These are phyloP conservation scores for Aporophyla nigra DNA, from an alignment of 2,888 invertebrate species.

Conservation along the genomic window DNA sequence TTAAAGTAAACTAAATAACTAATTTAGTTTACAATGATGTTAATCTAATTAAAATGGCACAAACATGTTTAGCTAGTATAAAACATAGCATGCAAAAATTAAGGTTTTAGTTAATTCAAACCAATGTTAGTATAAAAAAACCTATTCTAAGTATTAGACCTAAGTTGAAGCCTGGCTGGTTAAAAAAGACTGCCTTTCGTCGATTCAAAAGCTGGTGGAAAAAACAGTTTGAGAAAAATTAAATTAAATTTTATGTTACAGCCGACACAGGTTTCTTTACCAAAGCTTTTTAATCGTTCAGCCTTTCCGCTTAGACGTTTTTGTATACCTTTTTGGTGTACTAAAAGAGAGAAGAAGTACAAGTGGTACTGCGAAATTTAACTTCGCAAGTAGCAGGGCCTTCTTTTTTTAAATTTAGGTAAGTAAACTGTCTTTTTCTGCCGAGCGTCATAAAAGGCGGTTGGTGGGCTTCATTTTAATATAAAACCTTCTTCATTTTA, in stretches of 20 bases:
- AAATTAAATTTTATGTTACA: neutral
- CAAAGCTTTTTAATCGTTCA: constrained; percentile 1
- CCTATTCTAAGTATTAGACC: no score
- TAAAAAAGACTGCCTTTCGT: neutral
- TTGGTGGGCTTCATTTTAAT: constrained; percentile 48
- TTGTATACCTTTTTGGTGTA: constrained; percentile 22
- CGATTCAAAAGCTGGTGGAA: neutral
- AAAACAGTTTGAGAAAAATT: neutral
- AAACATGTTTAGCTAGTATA: no score
- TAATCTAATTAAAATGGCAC: neutral
- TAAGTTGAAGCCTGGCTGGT: neutral
- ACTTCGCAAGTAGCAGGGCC: constrained; percentile 1
- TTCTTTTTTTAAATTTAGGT: constrained; percentile 56
- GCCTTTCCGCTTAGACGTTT: neutral
- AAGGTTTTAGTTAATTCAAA: no score
- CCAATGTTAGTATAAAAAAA: neutral
- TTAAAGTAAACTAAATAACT: no score
- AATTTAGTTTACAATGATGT: no score
- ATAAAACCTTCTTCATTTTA: constrained; percentile 46
- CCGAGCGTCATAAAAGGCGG: constrained; percentile 19
- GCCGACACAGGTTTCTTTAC: neutral
- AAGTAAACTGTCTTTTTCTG: constrained; percentile 47
- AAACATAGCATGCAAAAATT: no score
- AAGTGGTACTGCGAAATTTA: constrained; percentile 23
- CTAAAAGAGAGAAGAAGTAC: constrained; percentile 1